Conservation (phyloP, 2,888 invertebrate species). For the Drosophila differens region DNA sequence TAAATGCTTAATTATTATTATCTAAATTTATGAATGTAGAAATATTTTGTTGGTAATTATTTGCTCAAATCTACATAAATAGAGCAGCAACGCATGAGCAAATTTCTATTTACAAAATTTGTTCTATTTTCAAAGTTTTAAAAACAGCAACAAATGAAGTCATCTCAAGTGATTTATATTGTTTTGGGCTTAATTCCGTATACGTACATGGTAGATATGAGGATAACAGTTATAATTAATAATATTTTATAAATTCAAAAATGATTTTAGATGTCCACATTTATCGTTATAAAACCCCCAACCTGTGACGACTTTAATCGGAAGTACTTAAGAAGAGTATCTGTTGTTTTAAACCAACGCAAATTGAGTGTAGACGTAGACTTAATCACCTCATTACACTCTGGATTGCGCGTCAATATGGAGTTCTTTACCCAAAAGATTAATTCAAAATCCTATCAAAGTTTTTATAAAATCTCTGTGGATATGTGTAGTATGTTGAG, state of each 20-base stretch:
- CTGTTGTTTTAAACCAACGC: neutral
- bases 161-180: neutral
- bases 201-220: slow-evolving; percentile 3
- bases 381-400: slow-evolving; percentile 13
- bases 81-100: neutral
- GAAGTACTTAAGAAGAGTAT: slow-evolving; percentile 34
- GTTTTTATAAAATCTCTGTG: slow-evolving; percentile 54
- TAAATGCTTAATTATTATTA: neutral
- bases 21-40: neutral
- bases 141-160: neutral
- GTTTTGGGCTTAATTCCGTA: neutral
- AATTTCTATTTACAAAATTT: neutral
- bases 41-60: neutral
- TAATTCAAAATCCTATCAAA: slow-evolving; percentile 17
- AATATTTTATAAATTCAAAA: neutral
- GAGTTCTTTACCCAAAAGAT: slow-evolving; percentile 26
- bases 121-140: neutral
- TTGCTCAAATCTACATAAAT: neutral
- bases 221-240: neutral
- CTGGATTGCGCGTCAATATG: slow-evolving; percentile 46
- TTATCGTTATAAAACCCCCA: slow-evolving; percentile 14
- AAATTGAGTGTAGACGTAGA: slow-evolving; percentile 32
- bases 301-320: slow-evolving; percentile 44
- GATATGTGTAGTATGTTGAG: slow-evolving; percentile 66
- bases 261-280: slow-evolving; percentile 19